These are phyloP conservation scores for Luperina testacea DNA, from an alignment of 2,888 invertebrate genomes.

Conservation along the genomic window DNA sequence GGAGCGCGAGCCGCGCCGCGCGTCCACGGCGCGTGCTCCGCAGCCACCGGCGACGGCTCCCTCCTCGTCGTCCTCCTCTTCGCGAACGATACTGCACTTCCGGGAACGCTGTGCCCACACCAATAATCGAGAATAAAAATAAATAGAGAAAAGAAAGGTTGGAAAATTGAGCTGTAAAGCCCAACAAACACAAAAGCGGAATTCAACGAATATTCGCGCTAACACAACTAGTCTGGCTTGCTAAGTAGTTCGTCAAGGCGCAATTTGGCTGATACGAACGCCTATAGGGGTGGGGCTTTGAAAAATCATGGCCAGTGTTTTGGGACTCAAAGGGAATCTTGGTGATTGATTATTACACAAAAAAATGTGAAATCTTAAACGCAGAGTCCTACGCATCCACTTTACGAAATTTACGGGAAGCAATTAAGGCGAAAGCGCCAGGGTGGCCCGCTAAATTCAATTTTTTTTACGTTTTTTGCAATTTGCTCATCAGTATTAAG, in stretches of 20 bases:
- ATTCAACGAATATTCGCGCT: neutral
- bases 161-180: neutral
- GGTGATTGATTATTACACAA: no score
- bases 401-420: no score
- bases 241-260: neutral
- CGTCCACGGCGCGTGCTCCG: conserved; percentile 89
- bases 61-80: conserved; percentile 97
- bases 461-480: no score
- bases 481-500: no score
- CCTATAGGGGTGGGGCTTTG: no score
- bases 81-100: conserved; percentile 97
- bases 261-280: neutral
- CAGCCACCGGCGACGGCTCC: conserved; percentile 88
- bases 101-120: conserved; percentile 90
- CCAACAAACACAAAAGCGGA: neutral
- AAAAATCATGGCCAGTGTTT: no score
- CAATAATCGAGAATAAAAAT: neutral
- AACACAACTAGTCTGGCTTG: neutral
- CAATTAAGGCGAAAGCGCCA: no score
- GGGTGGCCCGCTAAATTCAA: no score
- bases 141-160: neutral
- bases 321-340: no score
- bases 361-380: no score
- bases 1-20: conserved; percentile 93
- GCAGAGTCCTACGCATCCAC: no score